Evolutionary conservation across 2,888 invertebrate genomes (phyloP), one percentile per base, ranked within the genome.

Genomic region (Erebia aethiops): DNA sequence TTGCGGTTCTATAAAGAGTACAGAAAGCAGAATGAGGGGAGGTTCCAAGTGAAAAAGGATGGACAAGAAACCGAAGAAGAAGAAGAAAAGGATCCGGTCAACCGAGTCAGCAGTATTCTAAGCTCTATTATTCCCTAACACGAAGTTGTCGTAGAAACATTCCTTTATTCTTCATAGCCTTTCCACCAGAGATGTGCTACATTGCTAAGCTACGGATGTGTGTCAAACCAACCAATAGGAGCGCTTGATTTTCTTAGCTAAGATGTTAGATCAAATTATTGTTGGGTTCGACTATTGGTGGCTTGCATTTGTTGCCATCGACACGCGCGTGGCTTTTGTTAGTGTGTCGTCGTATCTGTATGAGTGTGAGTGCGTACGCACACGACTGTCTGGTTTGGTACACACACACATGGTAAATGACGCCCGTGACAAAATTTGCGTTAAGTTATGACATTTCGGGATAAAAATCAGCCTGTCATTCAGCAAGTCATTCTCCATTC

Each of bases 41-140:
- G 41, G 9, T 54, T 64, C 14, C 51, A 54, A 16, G 35, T 9
- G 11, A 64, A 35, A 64, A 52, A 13, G 11, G 64, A 64, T 10
- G 61, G 43, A 4, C 16, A 41, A 43, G n/a, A 43, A 11, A n/a
- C 10, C 4, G 35, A 64, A 16, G 14, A 11, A 16, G 14, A 11
- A 16, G 52, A 54, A 46, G 21, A 43, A 46, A 10, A 16, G 14
- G 66, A 66, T 46, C 66, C 66, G n/a, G 66, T 21, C 10, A 43
- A 57, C 13, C 11, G 56, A 56, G 56, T 66, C 56, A 66, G 66
- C n/a, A 57, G 43, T 46, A 57, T 66, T 56, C 66, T 66, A 14
- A 56, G 43, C 21, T 66, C 54, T 46, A 56, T 66, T 10, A 21
- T 56, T 54, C 54, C 54, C 54, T 54, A 18, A 52, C 52, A 52